Percentiles rank a stretch among this genome's conserved stretches.
Evolutionary conservation across 2,113 vertebrate genomes (phyloP).

Genomic region (Dipodomys merriami): DNA sequence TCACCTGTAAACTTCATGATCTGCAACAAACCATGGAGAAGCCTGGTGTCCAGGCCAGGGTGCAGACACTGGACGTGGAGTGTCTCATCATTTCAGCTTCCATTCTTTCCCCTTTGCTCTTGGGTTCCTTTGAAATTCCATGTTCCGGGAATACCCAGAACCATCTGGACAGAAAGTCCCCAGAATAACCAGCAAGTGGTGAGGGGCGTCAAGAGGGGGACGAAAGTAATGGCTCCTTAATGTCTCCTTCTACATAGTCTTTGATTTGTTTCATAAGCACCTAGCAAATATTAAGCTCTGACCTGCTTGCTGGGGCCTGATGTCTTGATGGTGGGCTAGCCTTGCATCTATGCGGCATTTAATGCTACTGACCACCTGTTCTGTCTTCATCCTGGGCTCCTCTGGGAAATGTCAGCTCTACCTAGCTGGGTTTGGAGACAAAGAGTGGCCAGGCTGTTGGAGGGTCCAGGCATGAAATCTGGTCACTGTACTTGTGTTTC

Average conservation of each 20-base stretch:
- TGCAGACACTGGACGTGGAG: not conserved
- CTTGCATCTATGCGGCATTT: not conserved
- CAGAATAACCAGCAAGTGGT: not conserved
- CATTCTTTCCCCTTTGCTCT: not conserved
- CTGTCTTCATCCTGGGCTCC: not conserved
- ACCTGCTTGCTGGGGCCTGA: not conserved
- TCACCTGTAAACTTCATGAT: no score
- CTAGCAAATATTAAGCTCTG: not conserved
- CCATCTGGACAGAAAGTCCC: not conserved
- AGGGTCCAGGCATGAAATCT: not conserved
- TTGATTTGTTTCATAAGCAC: not conserved
- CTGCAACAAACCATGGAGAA: not conserved
- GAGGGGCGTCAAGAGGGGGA: not conserved
- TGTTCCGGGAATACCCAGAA: not conserved
- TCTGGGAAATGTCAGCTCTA: not conserved
- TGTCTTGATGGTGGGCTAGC: not conserved
- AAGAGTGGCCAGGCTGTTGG: not conserved
- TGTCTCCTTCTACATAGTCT: rapidly evolving
- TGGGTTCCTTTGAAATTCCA: not conserved
- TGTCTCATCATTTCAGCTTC: not conserved
- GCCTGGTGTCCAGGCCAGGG: not conserved
- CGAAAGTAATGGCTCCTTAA: not conserved
- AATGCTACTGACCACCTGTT: not conserved
- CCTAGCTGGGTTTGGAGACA: not conserved
- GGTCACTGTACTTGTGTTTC: not conserved